Evolutionary conservation across 2,797 vertebrate genomes (phyloP).

Genomic region (Amblyraja radiata): DNA sequence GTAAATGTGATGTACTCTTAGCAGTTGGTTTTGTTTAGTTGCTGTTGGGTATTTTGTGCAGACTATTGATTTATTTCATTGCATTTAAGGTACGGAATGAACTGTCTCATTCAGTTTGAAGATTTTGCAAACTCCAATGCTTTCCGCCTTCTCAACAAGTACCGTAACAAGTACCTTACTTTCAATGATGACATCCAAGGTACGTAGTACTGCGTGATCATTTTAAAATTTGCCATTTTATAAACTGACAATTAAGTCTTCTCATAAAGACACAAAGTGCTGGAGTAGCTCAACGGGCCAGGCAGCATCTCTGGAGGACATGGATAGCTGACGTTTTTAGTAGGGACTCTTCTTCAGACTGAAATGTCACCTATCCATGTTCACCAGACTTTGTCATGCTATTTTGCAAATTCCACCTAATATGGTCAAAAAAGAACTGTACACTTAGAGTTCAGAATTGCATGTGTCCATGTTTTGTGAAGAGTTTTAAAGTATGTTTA

Average conservation of each 20-base stretch:
- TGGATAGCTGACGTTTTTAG: too few relatives aligned
- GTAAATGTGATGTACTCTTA: background rate
- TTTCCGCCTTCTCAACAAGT: conserved; percentile 91
- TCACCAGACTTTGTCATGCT: too few relatives aligned
- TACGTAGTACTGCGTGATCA: conserved; percentile 45
- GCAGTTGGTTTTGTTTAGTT: background rate
- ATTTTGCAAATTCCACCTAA: background rate
- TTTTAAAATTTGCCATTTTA: background rate
- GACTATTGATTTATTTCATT: background rate
- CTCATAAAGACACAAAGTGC: too few relatives aligned
- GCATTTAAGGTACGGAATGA: conserved; percentile 81
- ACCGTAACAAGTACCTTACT: conserved; percentile 82
- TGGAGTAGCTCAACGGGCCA: too few relatives aligned
- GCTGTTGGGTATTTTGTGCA: background rate
- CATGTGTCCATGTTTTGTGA: background rate
- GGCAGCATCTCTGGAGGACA: too few relatives aligned
- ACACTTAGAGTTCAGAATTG: background rate
- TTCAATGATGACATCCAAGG: conserved; percentile 99
- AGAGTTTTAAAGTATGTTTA: background rate
- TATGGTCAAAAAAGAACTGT: background rate
- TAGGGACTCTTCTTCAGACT: too few relatives aligned
- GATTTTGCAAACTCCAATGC: conserved; percentile 95
- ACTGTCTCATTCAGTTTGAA: conserved; percentile 94
- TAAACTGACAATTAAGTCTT: background rate
- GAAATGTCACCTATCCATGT: too few relatives aligned